A percentile compares a stretch with the other conserved stretches of the same genome.
phyloP scores from a whole-genome alignment of 2,797 vertebrate species.

The Poeciliopsis gracilis region DNA sequence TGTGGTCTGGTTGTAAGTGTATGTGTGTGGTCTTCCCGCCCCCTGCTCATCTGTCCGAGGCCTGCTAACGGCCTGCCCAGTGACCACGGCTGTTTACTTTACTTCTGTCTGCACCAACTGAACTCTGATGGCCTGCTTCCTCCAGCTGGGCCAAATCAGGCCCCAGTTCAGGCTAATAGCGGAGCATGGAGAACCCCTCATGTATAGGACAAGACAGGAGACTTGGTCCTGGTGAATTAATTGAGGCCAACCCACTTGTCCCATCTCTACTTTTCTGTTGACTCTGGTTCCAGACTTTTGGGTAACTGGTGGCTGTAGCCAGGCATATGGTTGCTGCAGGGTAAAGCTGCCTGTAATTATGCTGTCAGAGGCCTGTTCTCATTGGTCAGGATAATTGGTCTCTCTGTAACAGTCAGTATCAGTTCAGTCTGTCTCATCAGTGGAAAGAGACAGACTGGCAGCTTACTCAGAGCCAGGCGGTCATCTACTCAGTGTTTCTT shows the following conservation, averaged over 20 bases:
- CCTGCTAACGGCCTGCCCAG: conserved; percentile 97
- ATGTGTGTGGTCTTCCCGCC: conserved; percentile 82
- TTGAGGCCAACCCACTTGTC: conserved; percentile 58
- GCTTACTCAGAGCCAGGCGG: conserved; percentile 51
- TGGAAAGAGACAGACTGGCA: conserved; percentile 64
- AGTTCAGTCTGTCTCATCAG: conserved; percentile 66
- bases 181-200: conserved; percentile 69
- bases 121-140: conserved; percentile 92
- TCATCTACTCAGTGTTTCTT: conserved; percentile 43
- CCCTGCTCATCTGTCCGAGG: conserved; percentile 97
- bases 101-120: conserved; percentile 97
- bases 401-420: conserved; percentile 76
- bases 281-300: conserved; percentile 51
- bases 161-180: conserved; percentile 76
- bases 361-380: conserved; percentile 79
- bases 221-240: conserved; percentile 68
- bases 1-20: conserved; percentile 77
- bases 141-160: conserved; percentile 99
- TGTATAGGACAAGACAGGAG: conserved; percentile 72
- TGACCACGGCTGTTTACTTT: conserved; percentile 99
- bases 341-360: conserved; percentile 75
- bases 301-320: conserved; percentile 56
- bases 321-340: conserved; percentile 62
- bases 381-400: conserved; percentile 77
- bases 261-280: conserved; percentile 40